Evolutionary conservation across 2,888 invertebrate species (phyloP), one percentile per base, ranked within the genome.

Genomic region (Aleiodes leptofemur): DNA sequence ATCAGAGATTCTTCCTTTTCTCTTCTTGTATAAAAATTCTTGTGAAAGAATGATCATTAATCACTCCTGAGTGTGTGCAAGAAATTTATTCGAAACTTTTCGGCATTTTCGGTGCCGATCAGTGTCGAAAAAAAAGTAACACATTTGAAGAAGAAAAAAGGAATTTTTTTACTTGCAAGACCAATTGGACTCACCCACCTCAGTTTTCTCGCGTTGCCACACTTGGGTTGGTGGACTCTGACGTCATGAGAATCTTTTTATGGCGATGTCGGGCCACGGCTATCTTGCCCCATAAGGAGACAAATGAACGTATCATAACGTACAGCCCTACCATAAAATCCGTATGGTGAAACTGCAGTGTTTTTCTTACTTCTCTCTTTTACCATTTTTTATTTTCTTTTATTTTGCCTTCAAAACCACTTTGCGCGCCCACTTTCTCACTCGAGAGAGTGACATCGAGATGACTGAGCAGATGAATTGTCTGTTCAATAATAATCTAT

Each of bases 251-350:
- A 78, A 59, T 76, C 81, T 72, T 78, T 64, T 82, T 83, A 83
- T 82, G 83, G 83, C 82, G 78, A 83, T 82, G 82, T 82, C 82
- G 78, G 78, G 80, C 73, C 80, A 80, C 78, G 80, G 31, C 75
- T 82, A 80, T 79, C 80, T 79, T 76, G 81, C 84, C 83, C 82
- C 83, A 84, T 83, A 84, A 84, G 84, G 84, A 82, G 82, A 81
- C 83, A 77, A 72, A 79, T 77, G 73, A 77, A 77, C 76, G 74
- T 23, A 79, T 76, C 76, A 77, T 78, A 79, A 78, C 69, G 64
- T 61, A 69, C 70, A 56, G 70, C 76, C 68, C 68, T 53, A 59
- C 76, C 69, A 76, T 76, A 76, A 76, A 72, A 68, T 61, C 59
- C 56, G 56, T 74, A 66, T 74, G 71, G 57, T 71, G 66, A 61